Base-by-base conservation (phyloP, 1,140 invertebrate species). In the Penaeus indicus region DNA sequence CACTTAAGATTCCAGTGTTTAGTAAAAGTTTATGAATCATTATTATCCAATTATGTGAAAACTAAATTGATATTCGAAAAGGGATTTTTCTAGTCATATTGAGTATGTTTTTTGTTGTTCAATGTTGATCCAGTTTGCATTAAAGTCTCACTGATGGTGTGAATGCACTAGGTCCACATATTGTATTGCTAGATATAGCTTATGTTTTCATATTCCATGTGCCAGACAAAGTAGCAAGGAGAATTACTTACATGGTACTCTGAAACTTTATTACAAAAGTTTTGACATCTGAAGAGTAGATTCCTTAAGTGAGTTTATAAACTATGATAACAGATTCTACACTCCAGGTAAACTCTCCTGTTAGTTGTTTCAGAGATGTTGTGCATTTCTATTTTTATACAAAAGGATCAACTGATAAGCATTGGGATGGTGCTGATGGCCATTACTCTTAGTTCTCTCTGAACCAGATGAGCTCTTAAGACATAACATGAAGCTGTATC, bases 351-450 rank as follows among this genome's bases (percentile, higher is more conserved):
- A 81, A 61, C n/a, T 69, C 32, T 87, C 62, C 27, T 87, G 64
- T 60, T 81, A 38, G 78, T 81, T 69, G 78, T 81, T 80, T 86
- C 62, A 82, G 86, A 86, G 63, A 77, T 84, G 81, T 84, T 67
- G 87, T 84, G 87, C 75, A 83, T 88, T 88, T 88, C 54, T 88
- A 88, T 88, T 88, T 88, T 88, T 88, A 84, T 88, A 88, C 87
- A 61, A 84, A 63, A 84, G 69, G 79, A 83, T 77, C 87, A 88
- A 84, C 72, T 86, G 38, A 63, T 86, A 86, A 72, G 77, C 87
- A 77, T 25, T 78, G 87, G 81, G 75, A 79, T 78, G 87, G 81
- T 84, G 69, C 72, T 77, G 64, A 62, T 86, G 60, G 42, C 78
- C 78, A 80, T 67, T 67, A 67, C 62, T 84, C 42, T 67, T 72